Conservation (phyloP, 2,888 invertebrate species). For the Ophioninae sp. region DNA sequence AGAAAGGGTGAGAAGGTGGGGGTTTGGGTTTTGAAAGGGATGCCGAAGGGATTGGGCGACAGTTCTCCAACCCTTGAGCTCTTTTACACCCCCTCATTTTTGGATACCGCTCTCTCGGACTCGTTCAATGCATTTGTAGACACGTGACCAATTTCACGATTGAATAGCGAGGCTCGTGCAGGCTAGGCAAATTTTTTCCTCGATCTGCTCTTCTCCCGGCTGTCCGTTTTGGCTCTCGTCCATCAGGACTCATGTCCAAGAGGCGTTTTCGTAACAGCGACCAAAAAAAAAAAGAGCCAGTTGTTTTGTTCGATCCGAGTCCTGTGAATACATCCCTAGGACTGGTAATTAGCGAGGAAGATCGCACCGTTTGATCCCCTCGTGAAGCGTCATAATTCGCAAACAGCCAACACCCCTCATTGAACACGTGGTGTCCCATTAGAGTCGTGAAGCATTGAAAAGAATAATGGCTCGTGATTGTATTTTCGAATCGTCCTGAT, state of each 20-base stretch:
- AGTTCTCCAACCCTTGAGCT: constrained; percentile 31
- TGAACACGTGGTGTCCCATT: not conserved
- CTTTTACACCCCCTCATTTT: constrained; percentile 40
- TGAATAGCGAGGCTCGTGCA: constrained; percentile 70
- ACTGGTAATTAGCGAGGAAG: constrained; percentile 57
- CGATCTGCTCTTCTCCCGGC: constrained; percentile 38
- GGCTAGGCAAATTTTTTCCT: constrained; percentile 47
- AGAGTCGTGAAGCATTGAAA: constrained; percentile 7
- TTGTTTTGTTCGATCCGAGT: constrained; percentile 43
- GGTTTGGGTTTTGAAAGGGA: constrained; percentile 3
- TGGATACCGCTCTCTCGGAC: constrained; percentile 44
- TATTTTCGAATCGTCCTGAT: not conserved
- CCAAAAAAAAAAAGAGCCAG: not conserved
- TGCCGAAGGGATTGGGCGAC: constrained; percentile 17
- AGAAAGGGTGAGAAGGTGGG: not conserved
- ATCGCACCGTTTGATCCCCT: constrained; percentile 55
- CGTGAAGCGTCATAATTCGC: constrained; percentile 25
- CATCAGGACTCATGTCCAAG: constrained; percentile 41
- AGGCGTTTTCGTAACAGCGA: constrained; percentile 39
- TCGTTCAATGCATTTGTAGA: constrained; percentile 72
- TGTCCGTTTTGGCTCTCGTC: constrained; percentile 24
- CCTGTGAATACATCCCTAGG: constrained; percentile 20
- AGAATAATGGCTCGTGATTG: constrained; percentile 2
- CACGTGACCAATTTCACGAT: constrained; percentile 77
- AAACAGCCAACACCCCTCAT: constrained; percentile 23